Base-by-base conservation (phyloP, 64 coral and sea anemone genomes). In the Astreopora myriophthalma region DNA sequence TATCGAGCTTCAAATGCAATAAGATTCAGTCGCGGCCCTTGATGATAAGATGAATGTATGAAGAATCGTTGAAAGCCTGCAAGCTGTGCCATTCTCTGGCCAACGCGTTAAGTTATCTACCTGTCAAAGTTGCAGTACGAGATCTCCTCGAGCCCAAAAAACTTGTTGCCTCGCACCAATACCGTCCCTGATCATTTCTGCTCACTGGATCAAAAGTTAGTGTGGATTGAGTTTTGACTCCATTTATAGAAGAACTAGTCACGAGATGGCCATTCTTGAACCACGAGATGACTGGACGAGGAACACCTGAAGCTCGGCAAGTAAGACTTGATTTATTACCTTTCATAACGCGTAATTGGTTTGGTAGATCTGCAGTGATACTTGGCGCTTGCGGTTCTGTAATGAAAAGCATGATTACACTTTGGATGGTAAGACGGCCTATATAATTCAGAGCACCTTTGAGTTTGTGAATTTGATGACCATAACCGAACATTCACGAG, bases 231-330 rank as follows among this genome's bases (percentile, higher is more conserved):
- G 66, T 48, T 36, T 52, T 72, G 24, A 73, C 8, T 17, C 31
- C 69, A 4, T 2, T 73, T 14, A 72, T 46, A 3, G 24, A 73
- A 20, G 69, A 55, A 25, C 30, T 39, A 9, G 23, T 14, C 5
- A 85, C 3, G 17, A 8, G 28, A 69, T 35, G 14, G 17, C 35
- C 79, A 75, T 92, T 9, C 33, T 85, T 92, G 23, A 73, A 92
- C 89, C 89, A 92, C n/a, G 89, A 74, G 34, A 92, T 75, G 3
- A n/a, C 2, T 33, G 89, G 89, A 1, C 42, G 22, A 3, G 89
- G 89, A 74, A 92, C 11, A 22, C 48, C 89, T 63, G 14, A 70
- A 39, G 79, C 80, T 74, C 23, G 7, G 29, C 89, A 92, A 17
- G 4, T 92, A 10, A 92, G 24, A 23, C 44, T 85, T n/a, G 71